Conservation (phyloP, 1,140 invertebrate species). For the Mycetomoellerius zeteki region DNA sequence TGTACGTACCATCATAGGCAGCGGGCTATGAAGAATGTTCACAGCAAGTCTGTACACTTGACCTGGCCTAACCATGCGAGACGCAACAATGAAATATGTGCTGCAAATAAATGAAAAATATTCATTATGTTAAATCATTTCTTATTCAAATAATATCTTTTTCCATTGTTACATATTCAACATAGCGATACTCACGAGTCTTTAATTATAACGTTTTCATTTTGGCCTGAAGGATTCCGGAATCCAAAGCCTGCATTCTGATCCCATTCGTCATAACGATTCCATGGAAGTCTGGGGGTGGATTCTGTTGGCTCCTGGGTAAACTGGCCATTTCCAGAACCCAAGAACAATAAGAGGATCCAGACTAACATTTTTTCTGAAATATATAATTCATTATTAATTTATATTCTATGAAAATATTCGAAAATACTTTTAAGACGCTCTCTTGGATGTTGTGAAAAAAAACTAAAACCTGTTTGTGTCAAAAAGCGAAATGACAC, state of each 20-base stretch:
- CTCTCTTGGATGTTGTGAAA: not conserved
- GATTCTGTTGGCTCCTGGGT: conserved; percentile 72
- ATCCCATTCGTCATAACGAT: conserved; percentile 76
- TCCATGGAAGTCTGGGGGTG: conserved; percentile 72
- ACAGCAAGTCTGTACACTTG: conserved; percentile 95
- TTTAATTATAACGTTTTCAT: conserved; percentile 88
- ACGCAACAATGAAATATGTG: conserved; percentile 95
- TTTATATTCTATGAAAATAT: not conserved
- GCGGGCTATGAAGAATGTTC: conserved; percentile 91
- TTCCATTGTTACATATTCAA: conserved; percentile 8
- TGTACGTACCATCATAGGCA: conserved; percentile 93
- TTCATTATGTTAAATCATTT: conserved; percentile 8
- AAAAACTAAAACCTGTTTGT: too few species aligned
- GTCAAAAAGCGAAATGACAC: not conserved
- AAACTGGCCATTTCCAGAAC: conserved; percentile 69
- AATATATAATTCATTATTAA: not conserved
- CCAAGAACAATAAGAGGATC: conserved; percentile 69
- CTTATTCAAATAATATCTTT: conserved; percentile 32
- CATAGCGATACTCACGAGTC: conserved; percentile 87
- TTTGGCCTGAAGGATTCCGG: conserved; percentile 55
- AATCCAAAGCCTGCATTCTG: conserved; percentile 54
- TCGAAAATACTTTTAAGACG: not conserved
- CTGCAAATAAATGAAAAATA: conserved; percentile 84
- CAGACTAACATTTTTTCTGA: conserved; percentile 76
- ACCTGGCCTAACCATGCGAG: conserved; percentile 94